phyloP scores from a whole-genome alignment of 2,797 vertebrate species.

The Coendou prehensilis region DNA sequence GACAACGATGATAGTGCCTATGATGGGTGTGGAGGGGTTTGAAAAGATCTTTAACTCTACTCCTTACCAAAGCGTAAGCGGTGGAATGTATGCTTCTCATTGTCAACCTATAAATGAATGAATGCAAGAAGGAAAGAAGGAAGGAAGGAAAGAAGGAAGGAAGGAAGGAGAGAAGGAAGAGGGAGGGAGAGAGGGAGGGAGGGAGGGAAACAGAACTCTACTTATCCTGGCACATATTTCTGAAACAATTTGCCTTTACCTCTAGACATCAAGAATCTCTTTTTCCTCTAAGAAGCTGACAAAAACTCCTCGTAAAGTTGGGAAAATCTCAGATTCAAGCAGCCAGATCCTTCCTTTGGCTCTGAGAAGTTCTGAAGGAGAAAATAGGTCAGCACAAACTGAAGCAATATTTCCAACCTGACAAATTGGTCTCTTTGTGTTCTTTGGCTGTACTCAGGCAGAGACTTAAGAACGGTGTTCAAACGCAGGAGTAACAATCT shows the following conservation, averaged over 20 bases:
- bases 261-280: constrained; percentile 48
- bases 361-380: constrained; percentile 65
- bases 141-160: not conserved
- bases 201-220: not conserved
- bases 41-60: not conserved
- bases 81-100: not conserved
- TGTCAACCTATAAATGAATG: constrained; percentile 2
- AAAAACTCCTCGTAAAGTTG: constrained; percentile 63
- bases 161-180: not conserved
- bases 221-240: constrained; percentile 6
- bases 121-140: not conserved
- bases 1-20: not conserved
- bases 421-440: constrained; percentile 77
- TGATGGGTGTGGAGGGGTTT: not conserved
- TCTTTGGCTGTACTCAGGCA: constrained; percentile 75
- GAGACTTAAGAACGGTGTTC: constrained; percentile 69
- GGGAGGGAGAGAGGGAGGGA: not conserved
- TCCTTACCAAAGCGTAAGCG: not conserved
- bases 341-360: constrained; percentile 58
- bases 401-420: constrained; percentile 74
- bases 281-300: constrained; percentile 61
- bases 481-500: constrained; percentile 59
- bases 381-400: constrained; percentile 77
- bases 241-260: constrained; percentile 60
- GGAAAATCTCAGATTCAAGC: constrained; percentile 68